These are phyloP conservation scores for Etheostoma cragini DNA, from an alignment of 2,113 vertebrate genomes.

Conservation along the genomic window DNA sequence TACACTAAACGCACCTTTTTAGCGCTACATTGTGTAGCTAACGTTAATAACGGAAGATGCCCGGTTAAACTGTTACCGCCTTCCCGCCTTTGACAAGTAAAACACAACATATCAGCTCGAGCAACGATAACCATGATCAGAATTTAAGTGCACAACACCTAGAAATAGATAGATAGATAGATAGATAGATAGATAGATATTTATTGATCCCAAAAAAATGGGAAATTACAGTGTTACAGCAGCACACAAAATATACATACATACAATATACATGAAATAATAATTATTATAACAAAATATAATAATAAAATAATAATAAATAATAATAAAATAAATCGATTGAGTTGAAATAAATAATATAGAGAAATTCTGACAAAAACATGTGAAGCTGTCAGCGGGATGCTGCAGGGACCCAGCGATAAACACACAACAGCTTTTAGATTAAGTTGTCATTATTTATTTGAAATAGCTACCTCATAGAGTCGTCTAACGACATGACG, in stretches of 20 bases:
- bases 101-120: constrained; percentile 18
- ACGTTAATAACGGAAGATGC: not conserved
- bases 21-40: not conserved
- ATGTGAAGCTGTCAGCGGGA: constrained; percentile 14
- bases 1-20: not conserved
- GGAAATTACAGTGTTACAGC: no score
- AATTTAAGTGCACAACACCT: rapidly evolving
- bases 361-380: not conserved
- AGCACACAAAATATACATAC: no score
- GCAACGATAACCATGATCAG: rapidly evolving
- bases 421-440: constrained; percentile 31
- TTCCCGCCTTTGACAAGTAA: constrained; percentile 71
- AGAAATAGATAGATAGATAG: no score
- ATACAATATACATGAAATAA: no score
- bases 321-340: no score
- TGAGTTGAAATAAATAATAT: not conserved
- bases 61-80: constrained; percentile 23
- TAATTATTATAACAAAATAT: no score
- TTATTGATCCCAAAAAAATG: no score
- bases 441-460: constrained; percentile 7
- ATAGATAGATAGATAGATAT: no score
- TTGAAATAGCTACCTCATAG: no score
- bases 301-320: no score
- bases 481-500: rapidly evolving
- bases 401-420: constrained; percentile 24